Conservation (phyloP, 2,113 vertebrate species). For the Passer domesticus region DNA sequence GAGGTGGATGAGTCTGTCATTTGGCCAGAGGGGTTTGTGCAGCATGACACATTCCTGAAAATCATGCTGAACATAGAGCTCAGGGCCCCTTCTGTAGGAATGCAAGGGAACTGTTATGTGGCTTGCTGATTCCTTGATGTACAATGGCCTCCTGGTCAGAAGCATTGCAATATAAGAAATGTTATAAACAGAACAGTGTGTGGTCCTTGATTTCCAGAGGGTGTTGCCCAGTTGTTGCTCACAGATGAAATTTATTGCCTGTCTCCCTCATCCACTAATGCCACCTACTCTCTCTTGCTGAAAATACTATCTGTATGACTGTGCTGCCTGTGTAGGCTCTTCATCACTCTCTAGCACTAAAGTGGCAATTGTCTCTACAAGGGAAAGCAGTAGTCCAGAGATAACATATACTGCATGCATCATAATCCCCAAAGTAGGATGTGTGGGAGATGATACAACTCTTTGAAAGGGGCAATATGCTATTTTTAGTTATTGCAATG, state of each 20-base stretch:
- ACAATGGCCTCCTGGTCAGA: not conserved
- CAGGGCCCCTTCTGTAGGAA: not conserved
- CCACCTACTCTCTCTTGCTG: not conserved
- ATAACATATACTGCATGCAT: not conserved
- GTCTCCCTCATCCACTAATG: not conserved
- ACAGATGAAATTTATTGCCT: not conserved
- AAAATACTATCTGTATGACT: constrained; percentile 16
- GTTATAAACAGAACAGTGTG: not conserved
- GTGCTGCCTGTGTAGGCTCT: constrained; percentile 15
- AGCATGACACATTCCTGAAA: not conserved
- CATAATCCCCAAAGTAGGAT: constrained; percentile 21
- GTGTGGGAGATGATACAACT: constrained; percentile 2
- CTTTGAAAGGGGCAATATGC: not conserved
- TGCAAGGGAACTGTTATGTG: not conserved
- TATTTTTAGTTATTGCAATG: constrained; percentile 30
- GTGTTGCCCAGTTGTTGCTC: not conserved
- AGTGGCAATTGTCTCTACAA: constrained; percentile 4
- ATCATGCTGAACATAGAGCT: not conserved
- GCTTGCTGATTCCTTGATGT: not conserved
- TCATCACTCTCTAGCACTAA: not conserved
- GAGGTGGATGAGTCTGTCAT: not conserved
- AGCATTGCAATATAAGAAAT: not conserved
- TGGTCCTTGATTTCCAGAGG: not conserved
- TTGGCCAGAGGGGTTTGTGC: not conserved
- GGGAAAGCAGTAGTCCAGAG: not conserved